Conservation (phyloP, 2,113 vertebrate genomes). For the Campylomormyrus tamandua region DNA sequence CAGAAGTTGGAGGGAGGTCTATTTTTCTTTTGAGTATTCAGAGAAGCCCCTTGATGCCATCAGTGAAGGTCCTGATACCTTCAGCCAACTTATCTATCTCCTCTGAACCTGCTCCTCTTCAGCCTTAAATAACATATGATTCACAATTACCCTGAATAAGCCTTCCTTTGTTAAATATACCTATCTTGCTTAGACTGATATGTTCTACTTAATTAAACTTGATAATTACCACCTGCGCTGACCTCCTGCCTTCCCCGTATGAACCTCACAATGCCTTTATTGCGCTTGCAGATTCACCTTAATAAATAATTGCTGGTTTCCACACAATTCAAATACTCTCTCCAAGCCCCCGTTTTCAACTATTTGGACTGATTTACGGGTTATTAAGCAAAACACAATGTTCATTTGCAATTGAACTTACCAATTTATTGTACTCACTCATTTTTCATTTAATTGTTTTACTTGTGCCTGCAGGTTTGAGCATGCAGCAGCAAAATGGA, state of each 20-base stretch:
- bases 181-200: neutral
- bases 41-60: neutral
- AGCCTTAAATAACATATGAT: neutral
- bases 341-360: neutral
- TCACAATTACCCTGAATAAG: neutral
- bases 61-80: neutral
- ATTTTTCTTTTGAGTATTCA: neutral
- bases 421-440: neutral
- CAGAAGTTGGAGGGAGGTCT: neutral
- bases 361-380: neutral
- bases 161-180: neutral
- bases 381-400: neutral
- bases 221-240: neutral
- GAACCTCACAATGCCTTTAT: neutral
- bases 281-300: neutral
- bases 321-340: neutral
- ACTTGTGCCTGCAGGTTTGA: neutral
- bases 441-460: neutral
- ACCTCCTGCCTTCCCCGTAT: neutral
- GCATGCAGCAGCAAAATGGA: neutral
- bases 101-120: neutral
- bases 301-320: neutral
- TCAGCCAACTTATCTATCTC: neutral
- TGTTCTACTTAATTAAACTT: conserved; percentile 2
- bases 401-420: neutral